A percentile compares a stretch with the other conserved stretches of the same genome.
Conservation (phyloP, 2,888 invertebrate genomes). For the Homarus gammarus region DNA sequence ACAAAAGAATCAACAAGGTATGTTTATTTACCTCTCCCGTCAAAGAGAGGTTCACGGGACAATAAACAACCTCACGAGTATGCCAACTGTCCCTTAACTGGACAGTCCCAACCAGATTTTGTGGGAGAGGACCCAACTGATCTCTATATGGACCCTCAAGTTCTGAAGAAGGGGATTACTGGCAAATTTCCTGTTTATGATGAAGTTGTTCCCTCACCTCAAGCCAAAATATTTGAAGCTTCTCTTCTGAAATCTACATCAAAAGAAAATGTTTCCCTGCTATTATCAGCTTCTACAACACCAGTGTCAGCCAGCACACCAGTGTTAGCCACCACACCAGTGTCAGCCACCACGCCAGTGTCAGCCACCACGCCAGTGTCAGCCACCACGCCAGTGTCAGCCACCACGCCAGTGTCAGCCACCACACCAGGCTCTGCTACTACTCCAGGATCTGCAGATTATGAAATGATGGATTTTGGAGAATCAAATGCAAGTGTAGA, state of each 20-base stretch:
- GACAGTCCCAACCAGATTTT: constrained; percentile 32
- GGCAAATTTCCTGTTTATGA: constrained; percentile 66
- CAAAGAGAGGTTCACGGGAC: constrained; percentile 58
- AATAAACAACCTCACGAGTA: constrained; percentile 63
- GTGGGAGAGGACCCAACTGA: constrained; percentile 39
- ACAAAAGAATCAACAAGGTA: constrained; percentile 45
- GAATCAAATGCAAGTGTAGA: constrained; percentile 67
- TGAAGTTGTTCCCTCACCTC: constrained; percentile 44
- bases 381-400: constrained; percentile 22
- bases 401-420: constrained; percentile 2
- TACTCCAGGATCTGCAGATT: constrained; percentile 62
- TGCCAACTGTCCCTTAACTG: constrained; percentile 64
- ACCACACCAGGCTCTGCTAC: constrained; percentile 30
- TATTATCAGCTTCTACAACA: constrained; percentile 13
- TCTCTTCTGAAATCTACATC: constrained; percentile 19
- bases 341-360: constrained; percentile 30
- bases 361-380: neutral
- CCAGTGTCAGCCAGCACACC: constrained; percentile 13
- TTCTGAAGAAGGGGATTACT: constrained; percentile 22
- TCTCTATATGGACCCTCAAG: constrained; percentile 41
- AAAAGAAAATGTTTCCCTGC: constrained; percentile 27
- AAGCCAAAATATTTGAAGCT: constrained; percentile 15
- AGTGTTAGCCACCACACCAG: constrained; percentile 44
- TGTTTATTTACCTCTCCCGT: constrained; percentile 70
- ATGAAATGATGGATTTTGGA: constrained; percentile 75